Evolutionary conservation across 2,797 vertebrate genomes (phyloP).

Genomic region (Smutsia temminckii): DNA sequence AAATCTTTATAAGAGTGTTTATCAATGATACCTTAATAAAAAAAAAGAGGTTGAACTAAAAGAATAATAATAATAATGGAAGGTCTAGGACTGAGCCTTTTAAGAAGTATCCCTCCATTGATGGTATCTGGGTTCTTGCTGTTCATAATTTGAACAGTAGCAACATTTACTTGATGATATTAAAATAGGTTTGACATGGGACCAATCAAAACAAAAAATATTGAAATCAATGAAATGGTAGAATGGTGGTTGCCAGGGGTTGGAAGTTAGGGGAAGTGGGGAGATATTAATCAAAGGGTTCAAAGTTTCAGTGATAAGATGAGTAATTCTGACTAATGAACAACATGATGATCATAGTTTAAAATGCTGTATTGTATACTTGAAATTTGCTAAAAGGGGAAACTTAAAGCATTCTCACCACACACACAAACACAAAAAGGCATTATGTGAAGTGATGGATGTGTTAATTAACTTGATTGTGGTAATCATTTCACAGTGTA

Average conservation of each 20-base stretch:
- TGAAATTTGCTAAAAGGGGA: not conserved
- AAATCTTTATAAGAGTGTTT: too few relatives aligned
- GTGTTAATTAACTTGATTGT: not conserved
- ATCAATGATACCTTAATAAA: too few relatives aligned
- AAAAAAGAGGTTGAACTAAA: not conserved
- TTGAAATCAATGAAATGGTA: not conserved
- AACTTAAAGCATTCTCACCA: not conserved
- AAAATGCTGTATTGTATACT: not conserved
- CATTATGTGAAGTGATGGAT: not conserved
- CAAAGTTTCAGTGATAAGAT: not conserved
- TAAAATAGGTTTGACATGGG: not conserved
- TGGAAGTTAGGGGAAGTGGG: not conserved
- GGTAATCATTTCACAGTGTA: not conserved
- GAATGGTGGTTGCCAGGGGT: not conserved
- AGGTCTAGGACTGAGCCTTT: not conserved
- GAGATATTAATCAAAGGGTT: not conserved
- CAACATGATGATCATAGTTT: not conserved
- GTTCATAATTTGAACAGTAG: not conserved
- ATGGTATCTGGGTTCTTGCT: not conserved
- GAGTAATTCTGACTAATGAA: not conserved
- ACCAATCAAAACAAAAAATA: not conserved
- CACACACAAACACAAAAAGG: not conserved
- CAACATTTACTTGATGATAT: not conserved
- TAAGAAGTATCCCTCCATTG: not conserved
- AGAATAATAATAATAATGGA: not conserved